Percentiles rank a stretch among this genome's conserved stretches.
These are phyloP conservation scores for Coenonympha arcania DNA, from an alignment of 2,888 invertebrate species.

Conservation along the genomic window DNA sequence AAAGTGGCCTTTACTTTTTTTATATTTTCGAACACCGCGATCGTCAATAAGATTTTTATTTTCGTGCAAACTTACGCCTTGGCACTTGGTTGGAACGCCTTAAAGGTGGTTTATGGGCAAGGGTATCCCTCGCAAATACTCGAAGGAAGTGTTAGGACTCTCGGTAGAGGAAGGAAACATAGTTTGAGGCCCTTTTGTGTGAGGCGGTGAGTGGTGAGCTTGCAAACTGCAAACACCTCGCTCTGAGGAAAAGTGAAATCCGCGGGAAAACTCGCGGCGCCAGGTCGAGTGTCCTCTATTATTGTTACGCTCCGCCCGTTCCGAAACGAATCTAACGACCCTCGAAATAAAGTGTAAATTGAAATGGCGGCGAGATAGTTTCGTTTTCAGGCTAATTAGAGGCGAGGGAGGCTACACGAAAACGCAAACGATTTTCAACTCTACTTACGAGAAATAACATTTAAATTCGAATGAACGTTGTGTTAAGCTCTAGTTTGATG, in stretches of 20 bases:
- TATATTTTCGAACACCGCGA: not conserved
- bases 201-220: too few relatives aligned
- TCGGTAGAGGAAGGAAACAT: constrained; percentile 14
- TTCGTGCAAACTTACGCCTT: not conserved
- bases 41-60: not conserved
- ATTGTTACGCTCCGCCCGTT: constrained; percentile 35
- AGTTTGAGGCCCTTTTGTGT: constrained; percentile 27
- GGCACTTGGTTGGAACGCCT: not conserved
- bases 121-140: constrained; percentile 7
- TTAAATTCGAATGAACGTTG: constrained; percentile 15
- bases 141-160: constrained; percentile 18
- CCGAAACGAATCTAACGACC: constrained; percentile 36
- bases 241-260: constrained; percentile 37
- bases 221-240: constrained; percentile 27
- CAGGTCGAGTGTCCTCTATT: constrained; percentile 67
- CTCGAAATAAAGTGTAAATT: constrained; percentile 35
- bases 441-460: constrained; percentile 32
- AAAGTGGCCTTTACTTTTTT: not conserved
- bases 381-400: constrained; percentile 70
- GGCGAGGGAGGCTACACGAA: constrained; percentile 41
- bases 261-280: constrained; percentile 55
- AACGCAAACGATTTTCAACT: constrained; percentile 41
- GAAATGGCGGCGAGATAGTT: constrained; percentile 31
- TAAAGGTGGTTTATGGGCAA: not conserved
- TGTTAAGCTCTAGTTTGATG: constrained; percentile 28